Evolutionary conservation across 2,113 vertebrate species (phyloP).

Genomic region (Sapajus apella): DNA sequence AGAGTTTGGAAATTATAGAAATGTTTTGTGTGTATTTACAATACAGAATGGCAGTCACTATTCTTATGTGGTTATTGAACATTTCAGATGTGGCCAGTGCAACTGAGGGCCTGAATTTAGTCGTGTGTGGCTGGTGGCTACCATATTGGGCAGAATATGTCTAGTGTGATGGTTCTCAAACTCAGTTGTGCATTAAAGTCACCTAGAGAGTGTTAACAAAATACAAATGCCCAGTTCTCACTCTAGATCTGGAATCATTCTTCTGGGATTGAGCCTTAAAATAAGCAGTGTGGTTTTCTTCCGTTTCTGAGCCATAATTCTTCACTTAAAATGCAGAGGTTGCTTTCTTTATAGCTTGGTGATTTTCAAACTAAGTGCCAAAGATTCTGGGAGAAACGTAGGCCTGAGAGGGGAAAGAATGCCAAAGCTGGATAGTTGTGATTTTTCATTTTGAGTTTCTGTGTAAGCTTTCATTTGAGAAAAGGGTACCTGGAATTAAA

Average conservation of each 20-base stretch:
- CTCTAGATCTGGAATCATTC: neutral
- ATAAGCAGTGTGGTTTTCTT: neutral
- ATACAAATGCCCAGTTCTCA: neutral
- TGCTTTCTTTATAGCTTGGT: neutral
- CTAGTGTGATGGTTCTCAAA: neutral
- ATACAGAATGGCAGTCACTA: neutral
- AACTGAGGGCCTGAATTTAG: neutral
- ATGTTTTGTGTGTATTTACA: neutral
- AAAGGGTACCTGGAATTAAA: neutral
- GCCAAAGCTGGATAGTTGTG: neutral
- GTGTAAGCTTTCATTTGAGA: neutral
- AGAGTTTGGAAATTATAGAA: neutral
- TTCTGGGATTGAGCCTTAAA: neutral
- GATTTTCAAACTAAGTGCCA: neutral
- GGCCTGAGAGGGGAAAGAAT: neutral
- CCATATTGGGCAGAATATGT: neutral
- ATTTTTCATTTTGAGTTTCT: slow-evolving; percentile 5
- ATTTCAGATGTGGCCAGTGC: neutral
- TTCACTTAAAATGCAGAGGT: neutral
- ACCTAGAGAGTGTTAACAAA: neutral
- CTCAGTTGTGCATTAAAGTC: neutral
- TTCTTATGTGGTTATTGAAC: neutral
- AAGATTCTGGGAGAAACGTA: neutral
- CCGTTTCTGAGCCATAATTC: neutral
- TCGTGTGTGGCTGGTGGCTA: neutral